Evolutionary conservation across 2,113 vertebrate species (phyloP), one percentile per base, ranked within the genome.

Genomic region (Labrus mixtus): DNA sequence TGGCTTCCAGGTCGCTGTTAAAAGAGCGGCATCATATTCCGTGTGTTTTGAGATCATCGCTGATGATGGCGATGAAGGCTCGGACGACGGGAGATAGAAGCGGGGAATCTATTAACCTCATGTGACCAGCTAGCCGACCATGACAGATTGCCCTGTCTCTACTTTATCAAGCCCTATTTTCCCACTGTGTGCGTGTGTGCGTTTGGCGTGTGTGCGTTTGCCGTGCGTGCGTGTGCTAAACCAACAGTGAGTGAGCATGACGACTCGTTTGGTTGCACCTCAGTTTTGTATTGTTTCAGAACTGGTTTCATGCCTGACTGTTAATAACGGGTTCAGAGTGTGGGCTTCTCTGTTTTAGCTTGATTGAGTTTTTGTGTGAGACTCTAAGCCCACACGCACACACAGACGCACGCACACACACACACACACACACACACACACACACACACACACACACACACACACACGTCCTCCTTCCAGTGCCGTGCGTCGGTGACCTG

Each of bases 51-150:
- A 81, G 79, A 85, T 82, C 36, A 85, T 68, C 20, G 5, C 20
- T 61, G 87, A 80, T 84, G 79, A 82, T 73, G 77, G 23, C 15
- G 69, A 86, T 82, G 85, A 75, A 76, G 76, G 74, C 79, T 55
- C 43, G 73, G 68, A 65, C 78, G 75, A 80, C 57, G 63, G 33
- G 76, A 82, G 84, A 90, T 83, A 79, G 75, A 74, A 50, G 46
- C 46, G 87, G 43, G 76, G 77, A 85, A 87, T 91, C 90, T 88
- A 93, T 91, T 93, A 93, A 90, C 92, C 90, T 80, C 68, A 19
- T 84, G 90, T 87, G 88, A 87, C 87, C 86, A 82, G 82, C 73
- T 85, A 88, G 87, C 89, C 86, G 77, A 65, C 83, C 85, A 71
- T 90, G 90, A 92, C 88, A 83, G 87, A 93, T 90, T 89, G 81